Evolutionary conservation across 2,797 vertebrate genomes (phyloP).

Genomic region (Babyrousa celebensis): DNA sequence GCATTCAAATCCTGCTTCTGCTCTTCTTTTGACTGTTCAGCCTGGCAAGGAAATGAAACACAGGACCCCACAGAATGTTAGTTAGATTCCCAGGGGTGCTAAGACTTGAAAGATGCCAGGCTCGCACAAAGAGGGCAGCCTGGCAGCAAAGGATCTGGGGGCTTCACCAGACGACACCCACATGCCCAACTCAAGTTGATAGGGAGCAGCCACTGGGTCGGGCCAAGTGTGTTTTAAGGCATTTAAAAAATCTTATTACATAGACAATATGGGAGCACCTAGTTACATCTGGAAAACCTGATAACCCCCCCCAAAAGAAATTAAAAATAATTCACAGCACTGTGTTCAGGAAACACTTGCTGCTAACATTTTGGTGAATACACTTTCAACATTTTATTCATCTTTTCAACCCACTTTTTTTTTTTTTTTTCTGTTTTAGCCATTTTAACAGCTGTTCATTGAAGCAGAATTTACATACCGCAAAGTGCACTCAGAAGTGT

Average conservation of each 20-base stretch:
- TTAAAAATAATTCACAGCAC: neutral
- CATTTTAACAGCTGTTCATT: neutral
- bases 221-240: neutral
- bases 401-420: neutral
- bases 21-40: conserved; percentile 93
- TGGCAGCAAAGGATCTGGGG: rapidly evolving
- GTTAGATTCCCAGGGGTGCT: neutral
- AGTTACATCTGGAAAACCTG: neutral
- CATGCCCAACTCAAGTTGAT: rapidly evolving
- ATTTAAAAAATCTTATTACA: neutral
- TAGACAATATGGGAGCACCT: neutral
- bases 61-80: neutral
- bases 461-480: neutral
- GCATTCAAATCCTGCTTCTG: conserved; percentile 92
- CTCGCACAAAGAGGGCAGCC: neutral
- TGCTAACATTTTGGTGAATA: neutral
- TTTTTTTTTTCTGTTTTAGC: too few species aligned
- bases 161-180: too few species aligned
- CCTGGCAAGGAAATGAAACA: conserved; percentile 85
- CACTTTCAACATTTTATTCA: neutral
- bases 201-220: rapidly evolving
- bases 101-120: neutral
- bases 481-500: rapidly evolving
- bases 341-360: neutral
- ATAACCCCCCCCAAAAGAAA: neutral